Base-by-base conservation (phyloP, 2,888 invertebrate genomes). In the Andrena camellia region DNA sequence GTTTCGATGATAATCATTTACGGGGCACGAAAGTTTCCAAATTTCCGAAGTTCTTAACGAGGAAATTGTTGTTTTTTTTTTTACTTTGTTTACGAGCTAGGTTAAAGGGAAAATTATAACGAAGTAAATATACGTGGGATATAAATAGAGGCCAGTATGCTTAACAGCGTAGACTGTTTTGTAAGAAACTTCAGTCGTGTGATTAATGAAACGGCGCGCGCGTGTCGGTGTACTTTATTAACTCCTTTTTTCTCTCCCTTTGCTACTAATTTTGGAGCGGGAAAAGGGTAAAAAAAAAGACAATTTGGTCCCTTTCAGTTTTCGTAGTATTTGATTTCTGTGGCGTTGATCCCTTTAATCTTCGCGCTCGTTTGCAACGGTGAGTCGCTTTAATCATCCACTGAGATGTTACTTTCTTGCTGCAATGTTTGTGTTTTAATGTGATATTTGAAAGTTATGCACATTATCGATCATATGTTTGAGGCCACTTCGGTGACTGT, bases 131-230 rank as follows among this genome's bases (percentile, higher is more conserved):
- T 33, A 59, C 17, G n/a, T 59, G 31, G 17, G 33, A n/a, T 74
- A 54, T 48, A 63, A 54, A 71, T 57, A 71, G 42, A 7, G 6
- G 20, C 5, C 1, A 20, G 20, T 70, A 57, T 48, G 62, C 42
- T 31, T 20, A 59, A 13, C 33, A 8, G 60, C 35, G 69, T 20
- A 33, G 26, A 26, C 64, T 50, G 23, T 62, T 42, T 50, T 17
- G 35, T 31, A 7, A 29, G 48, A 48, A 78, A 78, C 10, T 50
- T 78, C 29, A n/a, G 42, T 77, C 17, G 17, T 2, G 23, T 63
- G 33, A 63, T 77, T 77, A 78, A 78, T 57, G 64, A 64, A 57
- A 64, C 48, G 57, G n/a, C 31, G 57, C 57, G 59, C 73, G n/a
- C 50, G 33, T 64, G 23, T 35, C 35, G 33, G 23, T 20, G 23